Evolutionary conservation across 2,888 invertebrate species (phyloP), one percentile per base, ranked within the genome.

Genomic region (Cenopis cana): DNA sequence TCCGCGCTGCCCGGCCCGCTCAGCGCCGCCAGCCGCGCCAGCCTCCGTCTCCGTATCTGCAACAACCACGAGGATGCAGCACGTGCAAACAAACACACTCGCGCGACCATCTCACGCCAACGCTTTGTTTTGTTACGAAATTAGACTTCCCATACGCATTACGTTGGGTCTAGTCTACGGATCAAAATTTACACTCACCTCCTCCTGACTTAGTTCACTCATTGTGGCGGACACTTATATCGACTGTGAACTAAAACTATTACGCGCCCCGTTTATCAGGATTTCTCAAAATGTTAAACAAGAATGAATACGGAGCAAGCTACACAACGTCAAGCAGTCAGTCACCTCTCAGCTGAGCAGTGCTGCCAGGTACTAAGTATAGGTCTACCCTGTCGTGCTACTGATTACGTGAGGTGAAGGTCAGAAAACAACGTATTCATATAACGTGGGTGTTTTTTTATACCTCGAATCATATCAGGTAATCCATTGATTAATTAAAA

Each of bases 191-290:
- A 75, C 75, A 94, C 95, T 95, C 93, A 97, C 98, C 96, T 98
- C 98, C 93, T 98, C 98, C 89, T 97, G 97, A 86, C 96, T 97
- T 81, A 98, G 94, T 95, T 98, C 97, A 93, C 97, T 97, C 97
- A 97, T 97, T 78, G 77, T 88, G 83, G 79, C 78, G 76, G 76
- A 76, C 80, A 77, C 76, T 78, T 83, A 76, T 80, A 81, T 80
- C 76, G 76, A 79, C 80, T 78, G 79, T 81, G 76, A 79, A 76
- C 75, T 76, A 78, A 77, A 81, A 77, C 74, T 81, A 79, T 77
- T 77, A 75, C 76, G 78, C 79, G 75, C 82, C 86, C 83, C 85
- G 82, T 83, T 85, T 84, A 79, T 82, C 79, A 82, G 81, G 83
- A 83, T 85, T 86, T 83, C 82, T 81, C 75, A 79, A 84, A 85